Evolutionary conservation across 2,888 invertebrate species (phyloP).

Genomic region (Elysia crispata): DNA sequence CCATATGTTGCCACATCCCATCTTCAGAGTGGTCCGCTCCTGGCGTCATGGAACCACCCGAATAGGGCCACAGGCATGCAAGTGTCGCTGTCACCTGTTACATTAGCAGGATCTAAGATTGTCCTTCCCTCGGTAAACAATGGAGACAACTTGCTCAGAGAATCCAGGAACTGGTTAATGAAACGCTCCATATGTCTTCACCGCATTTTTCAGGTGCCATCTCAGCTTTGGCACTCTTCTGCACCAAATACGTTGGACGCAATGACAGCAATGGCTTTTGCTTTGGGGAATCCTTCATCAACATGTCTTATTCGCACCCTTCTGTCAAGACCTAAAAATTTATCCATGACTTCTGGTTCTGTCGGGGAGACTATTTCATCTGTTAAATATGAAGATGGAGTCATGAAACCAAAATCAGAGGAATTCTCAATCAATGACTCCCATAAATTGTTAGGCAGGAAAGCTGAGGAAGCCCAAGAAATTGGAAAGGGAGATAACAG

Average conservation of each 20-base stretch:
- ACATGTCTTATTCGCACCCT: constrained; percentile 30
- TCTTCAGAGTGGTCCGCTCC: constrained; percentile 41
- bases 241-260: constrained; percentile 43
- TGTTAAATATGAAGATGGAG: background rate
- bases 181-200: constrained; percentile 40
- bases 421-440: background rate
- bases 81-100: constrained; percentile 41
- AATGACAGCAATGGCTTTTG: constrained; percentile 49
- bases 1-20: constrained; percentile 27
- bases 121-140: constrained; percentile 48
- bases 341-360: background rate
- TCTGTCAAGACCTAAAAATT: background rate
- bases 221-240: constrained; percentile 34
- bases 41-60: constrained; percentile 35
- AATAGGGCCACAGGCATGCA: constrained; percentile 25
- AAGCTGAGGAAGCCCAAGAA: background rate
- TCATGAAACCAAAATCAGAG: background rate
- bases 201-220: constrained; percentile 43
- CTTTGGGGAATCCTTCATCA: constrained; percentile 44
- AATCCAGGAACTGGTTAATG: constrained; percentile 43
- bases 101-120: constrained; percentile 49
- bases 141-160: constrained; percentile 7
- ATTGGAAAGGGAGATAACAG: background rate
- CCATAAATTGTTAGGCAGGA: background rate
- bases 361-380: background rate